Base-by-base conservation (phyloP, 1,140 invertebrate genomes). In the Elysia chlorotica region DNA sequence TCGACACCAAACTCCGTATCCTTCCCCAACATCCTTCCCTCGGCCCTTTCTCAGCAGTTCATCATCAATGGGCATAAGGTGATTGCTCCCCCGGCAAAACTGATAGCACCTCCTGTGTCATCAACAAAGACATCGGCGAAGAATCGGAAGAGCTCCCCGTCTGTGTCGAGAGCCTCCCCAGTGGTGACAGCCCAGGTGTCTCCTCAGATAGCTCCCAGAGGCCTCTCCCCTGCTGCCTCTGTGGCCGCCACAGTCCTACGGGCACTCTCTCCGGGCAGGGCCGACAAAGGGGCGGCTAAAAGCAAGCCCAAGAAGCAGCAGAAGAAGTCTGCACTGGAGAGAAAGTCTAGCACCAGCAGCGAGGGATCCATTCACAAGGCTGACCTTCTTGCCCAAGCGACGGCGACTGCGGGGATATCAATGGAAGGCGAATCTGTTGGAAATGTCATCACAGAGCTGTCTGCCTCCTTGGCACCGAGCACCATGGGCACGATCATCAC, bases 351-450 rank as follows among this genome's bases (percentile, higher is more conserved):
- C 23, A 30, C 2, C 65, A 57, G 53, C 41, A 35, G 17, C 23
- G 57, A 31, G 67, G 54, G 25, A 48, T 59, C 3, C 57, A 57
- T 69, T 23, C 37, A 53, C 33, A 69, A 69, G 30, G 63, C 35
- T 17, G 69, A 71, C 30, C 69, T 71, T 3, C 37, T 71, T 0
- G 69, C 69, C 38, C 69, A 71, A n/a, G 69, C 69, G 36, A 71
- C 69, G 10, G 69, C 69, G 21, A 71, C 69, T 21, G 69, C 69
- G 0, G 69, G 69, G 36, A 71, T 71, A 23, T 48, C 63, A 2
- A 71, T 71, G 69, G 69, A 71, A 0, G 19, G 17, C 4, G 48
- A 68, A 3, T 17, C 38, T 19, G 63, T 35, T n/a, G 37, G 14
- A n/a, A n/a, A n/a, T n/a, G n/a, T n/a, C n/a, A n/a, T n/a, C n/a